Conservation (phyloP, 2,888 invertebrate species). For the Mythimna ferrago region DNA sequence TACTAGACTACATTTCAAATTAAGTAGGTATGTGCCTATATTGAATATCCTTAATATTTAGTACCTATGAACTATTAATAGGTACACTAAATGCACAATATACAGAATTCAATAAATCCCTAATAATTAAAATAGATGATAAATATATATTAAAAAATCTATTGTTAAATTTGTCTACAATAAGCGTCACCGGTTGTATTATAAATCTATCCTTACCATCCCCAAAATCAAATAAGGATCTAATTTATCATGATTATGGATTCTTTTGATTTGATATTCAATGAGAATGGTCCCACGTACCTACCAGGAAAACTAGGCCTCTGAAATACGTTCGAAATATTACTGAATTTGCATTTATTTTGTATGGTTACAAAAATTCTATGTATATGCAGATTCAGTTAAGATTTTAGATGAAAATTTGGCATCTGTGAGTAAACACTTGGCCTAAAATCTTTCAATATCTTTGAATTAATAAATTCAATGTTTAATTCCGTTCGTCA, state of each 20-base stretch:
- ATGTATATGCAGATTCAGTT: constrained; percentile 57
- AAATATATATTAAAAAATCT: constrained; percentile 85
- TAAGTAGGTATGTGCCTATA: constrained; percentile 61
- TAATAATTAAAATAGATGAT: constrained; percentile 81
- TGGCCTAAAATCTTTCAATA: constrained; percentile 69
- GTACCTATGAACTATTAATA: constrained; percentile 70
- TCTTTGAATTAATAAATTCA: constrained; percentile 68
- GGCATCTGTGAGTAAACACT: constrained; percentile 74
- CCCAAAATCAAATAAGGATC: constrained; percentile 83
- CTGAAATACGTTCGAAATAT: constrained; percentile 68
- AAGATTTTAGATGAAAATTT: constrained; percentile 67
- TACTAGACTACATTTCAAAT: constrained; percentile 76
- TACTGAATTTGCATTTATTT: constrained; percentile 42
- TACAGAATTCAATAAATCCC: constrained; percentile 82
- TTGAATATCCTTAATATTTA: constrained; percentile 69
- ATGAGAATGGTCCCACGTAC: constrained; percentile 88
- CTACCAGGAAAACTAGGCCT: constrained; percentile 84
- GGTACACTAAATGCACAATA: constrained; percentile 85
- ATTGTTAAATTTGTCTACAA: constrained; percentile 83
- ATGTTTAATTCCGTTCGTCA: constrained; percentile 64
- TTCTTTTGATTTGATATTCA: constrained; percentile 84
- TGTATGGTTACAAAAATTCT: constrained; percentile 58
- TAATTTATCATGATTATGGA: constrained; percentile 85
- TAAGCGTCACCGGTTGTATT: constrained; percentile 89
- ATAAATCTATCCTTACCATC: constrained; percentile 81